Evolutionary conservation across 1,140 invertebrate species (phyloP).

Genomic region (Zaprionus ghesquierei): DNA sequence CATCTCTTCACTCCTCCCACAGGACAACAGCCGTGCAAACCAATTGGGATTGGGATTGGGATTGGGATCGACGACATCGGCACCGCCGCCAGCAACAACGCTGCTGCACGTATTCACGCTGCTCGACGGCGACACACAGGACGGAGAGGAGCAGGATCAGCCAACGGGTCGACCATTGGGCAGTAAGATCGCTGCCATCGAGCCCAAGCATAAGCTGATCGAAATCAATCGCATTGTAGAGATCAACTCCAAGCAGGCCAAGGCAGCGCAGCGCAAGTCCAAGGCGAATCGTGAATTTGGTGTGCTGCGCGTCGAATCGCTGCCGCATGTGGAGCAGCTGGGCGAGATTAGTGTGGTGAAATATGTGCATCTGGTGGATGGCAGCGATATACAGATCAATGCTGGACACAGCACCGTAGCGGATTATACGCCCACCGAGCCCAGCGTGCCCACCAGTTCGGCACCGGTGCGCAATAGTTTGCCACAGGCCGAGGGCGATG

Average conservation of each 20-base stretch:
- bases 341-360: constrained; percentile 87
- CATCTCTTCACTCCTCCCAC: constrained; percentile 70
- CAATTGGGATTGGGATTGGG: neutral
- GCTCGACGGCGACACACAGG: constrained; percentile 67
- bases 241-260: constrained; percentile 85
- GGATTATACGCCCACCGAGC: constrained; percentile 76
- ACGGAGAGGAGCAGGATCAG: constrained; percentile 29
- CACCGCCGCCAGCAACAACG: constrained; percentile 83
- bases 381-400: constrained; percentile 76
- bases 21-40: constrained; percentile 30
- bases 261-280: constrained; percentile 84
- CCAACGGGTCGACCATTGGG: neutral
- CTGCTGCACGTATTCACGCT: constrained; percentile 84
- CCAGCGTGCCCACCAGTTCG: constrained; percentile 29
- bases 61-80: constrained; percentile 36
- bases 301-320: constrained; percentile 83
- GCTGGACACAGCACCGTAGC: constrained; percentile 77
- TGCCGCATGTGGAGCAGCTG: constrained; percentile 86
- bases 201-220: constrained; percentile 85
- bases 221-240: constrained; percentile 87
- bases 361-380: constrained; percentile 85
- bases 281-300: constrained; percentile 84
- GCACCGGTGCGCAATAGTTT: constrained; percentile 59
- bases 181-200: constrained; percentile 23
- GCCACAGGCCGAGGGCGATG: constrained; percentile 29